A percentile compares a stretch with the other conserved stretches of the same genome.
These are phyloP conservation scores for Luperina testacea DNA, from an alignment of 2,888 invertebrate genomes.

Conservation along the genomic window DNA sequence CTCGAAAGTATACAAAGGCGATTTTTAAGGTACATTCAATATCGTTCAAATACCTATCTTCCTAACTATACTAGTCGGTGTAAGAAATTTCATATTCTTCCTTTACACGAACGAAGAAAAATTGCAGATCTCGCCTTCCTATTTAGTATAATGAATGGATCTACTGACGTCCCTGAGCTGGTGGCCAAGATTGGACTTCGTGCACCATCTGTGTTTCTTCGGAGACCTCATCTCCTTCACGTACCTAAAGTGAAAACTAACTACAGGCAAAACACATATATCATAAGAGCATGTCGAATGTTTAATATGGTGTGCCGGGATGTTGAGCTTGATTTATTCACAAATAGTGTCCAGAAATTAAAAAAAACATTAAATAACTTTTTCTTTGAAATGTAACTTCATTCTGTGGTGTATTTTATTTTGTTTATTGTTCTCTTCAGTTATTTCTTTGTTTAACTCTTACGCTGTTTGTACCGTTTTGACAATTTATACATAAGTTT, in stretches of 20 bases:
- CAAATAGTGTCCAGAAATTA: too few relatives aligned
- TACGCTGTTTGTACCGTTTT: too few relatives aligned
- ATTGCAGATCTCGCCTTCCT: conserved; percentile 3
- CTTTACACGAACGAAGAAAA: background rate
- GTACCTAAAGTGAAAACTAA: background rate
- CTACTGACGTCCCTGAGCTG: background rate
- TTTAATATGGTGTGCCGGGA: too few relatives aligned
- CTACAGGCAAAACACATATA: background rate
- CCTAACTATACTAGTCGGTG: background rate
- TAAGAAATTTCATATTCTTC: background rate
- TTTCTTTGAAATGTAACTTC: too few relatives aligned
- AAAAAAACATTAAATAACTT: too few relatives aligned
- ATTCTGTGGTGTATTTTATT: background rate
- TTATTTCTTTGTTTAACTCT: too few relatives aligned
- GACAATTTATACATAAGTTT: too few relatives aligned
- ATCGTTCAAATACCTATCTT: background rate
- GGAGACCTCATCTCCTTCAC: background rate
- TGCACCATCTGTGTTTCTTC: background rate
- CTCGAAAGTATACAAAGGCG: too few relatives aligned
- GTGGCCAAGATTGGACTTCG: background rate
- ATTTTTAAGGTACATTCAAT: background rate
- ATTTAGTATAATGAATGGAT: background rate
- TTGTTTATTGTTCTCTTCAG: too few relatives aligned
- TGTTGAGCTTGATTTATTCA: too few relatives aligned
- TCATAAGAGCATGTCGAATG: too few relatives aligned